phyloP scores from a whole-genome alignment of 2,113 vertebrate genomes.

The Podilymbus podiceps region DNA sequence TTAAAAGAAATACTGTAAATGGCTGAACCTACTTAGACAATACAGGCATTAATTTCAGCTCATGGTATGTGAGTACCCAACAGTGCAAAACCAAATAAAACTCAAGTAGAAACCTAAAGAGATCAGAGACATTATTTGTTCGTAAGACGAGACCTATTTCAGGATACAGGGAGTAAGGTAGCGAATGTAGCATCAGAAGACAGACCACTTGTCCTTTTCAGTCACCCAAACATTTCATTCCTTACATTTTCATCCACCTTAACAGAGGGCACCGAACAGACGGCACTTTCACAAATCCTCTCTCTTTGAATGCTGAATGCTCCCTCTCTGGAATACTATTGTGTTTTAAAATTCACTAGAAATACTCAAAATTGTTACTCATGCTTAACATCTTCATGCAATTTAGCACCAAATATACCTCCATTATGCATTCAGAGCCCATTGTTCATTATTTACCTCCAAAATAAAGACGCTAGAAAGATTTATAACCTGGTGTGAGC shows the following conservation, averaged over 20 bases:
- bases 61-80: neutral
- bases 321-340: neutral
- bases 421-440: neutral
- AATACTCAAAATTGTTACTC: neutral
- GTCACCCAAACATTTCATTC: constrained; percentile 32
- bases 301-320: neutral
- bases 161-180: neutral
- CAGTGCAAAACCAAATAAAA: neutral
- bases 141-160: constrained; percentile 15
- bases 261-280: constrained; percentile 13
- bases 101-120: neutral
- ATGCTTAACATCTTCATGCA: neutral
- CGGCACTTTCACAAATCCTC: constrained; percentile 19
- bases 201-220: neutral
- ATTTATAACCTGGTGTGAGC: neutral
- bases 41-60: neutral
- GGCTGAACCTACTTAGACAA: neutral
- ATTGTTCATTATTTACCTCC: neutral
- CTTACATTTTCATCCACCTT: constrained; percentile 25
- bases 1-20: constrained; percentile 2
- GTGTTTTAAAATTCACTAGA: neutral
- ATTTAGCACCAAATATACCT: neutral
- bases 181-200: neutral
- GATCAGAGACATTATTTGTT: neutral
- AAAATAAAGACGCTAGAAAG: neutral